phyloP scores from a whole-genome alignment of 2,888 invertebrate species.

The Pseudococcus jackbeardsleyi region DNA sequence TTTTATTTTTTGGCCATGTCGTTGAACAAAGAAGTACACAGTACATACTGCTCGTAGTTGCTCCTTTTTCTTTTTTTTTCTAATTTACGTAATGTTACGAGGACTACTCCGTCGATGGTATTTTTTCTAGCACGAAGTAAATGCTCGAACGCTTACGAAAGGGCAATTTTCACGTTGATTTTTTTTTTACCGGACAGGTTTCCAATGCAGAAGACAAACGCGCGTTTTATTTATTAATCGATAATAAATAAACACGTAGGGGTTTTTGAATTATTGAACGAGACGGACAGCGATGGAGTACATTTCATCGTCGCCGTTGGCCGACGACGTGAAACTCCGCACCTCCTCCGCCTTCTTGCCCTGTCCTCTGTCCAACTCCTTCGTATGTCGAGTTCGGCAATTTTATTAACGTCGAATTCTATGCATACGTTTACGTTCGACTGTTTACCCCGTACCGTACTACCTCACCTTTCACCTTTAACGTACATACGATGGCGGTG shows the following conservation, averaged over 20 bases:
- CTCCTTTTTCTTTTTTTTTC: background rate
- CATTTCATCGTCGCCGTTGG: background rate
- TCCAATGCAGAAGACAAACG: background rate
- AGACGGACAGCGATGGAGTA: background rate
- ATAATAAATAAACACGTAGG: background rate
- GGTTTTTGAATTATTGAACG: background rate
- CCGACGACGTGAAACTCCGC: background rate
- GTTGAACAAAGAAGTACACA: background rate
- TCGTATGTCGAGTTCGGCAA: background rate
- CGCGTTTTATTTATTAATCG: conserved; percentile 8
- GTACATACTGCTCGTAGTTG: background rate
- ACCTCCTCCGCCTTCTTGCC: background rate
- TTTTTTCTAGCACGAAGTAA: background rate
- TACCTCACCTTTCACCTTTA: too few relatives aligned
- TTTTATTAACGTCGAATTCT: background rate
- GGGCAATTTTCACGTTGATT: background rate
- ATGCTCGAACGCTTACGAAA: conserved; percentile 34
- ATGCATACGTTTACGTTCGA: background rate
- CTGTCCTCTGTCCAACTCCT: background rate
- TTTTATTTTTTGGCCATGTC: background rate
- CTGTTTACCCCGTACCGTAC: too few relatives aligned
- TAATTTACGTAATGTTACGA: conserved; percentile 9
- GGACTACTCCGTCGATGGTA: background rate
- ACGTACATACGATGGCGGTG: too few relatives aligned
- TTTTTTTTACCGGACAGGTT: background rate